phyloP scores from a whole-genome alignment of 2,113 vertebrate genomes.

The Alethe castanea region DNA sequence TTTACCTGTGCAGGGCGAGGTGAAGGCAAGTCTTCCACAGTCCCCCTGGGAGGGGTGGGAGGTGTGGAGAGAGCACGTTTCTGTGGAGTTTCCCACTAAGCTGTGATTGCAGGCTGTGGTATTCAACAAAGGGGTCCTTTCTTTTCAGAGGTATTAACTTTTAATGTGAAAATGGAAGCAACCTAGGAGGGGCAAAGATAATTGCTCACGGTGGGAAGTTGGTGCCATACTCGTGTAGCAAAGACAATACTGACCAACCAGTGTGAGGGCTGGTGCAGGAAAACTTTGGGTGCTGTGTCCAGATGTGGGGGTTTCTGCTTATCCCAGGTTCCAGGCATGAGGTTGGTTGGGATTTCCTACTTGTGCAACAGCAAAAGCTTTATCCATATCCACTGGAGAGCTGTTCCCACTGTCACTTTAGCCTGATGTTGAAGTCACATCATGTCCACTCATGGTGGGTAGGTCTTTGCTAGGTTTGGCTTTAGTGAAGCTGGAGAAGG shows the following conservation, averaged over 20 bases:
- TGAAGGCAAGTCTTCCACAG: slow-evolving; percentile 41
- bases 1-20: neutral
- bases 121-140: slow-evolving; percentile 26
- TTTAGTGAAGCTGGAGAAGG: neutral
- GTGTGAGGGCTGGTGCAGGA: slow-evolving; percentile 16
- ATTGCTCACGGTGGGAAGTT: neutral
- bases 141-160: slow-evolving; percentile 39
- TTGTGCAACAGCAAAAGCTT: neutral
- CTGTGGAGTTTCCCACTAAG: neutral
- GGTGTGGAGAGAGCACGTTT: neutral
- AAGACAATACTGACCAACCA: slow-evolving; percentile 45
- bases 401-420: neutral
- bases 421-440: neutral
- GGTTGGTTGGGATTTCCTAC: neutral
- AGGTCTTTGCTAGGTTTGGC: neutral
- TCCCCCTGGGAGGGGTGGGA: neutral
- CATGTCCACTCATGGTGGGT: neutral
- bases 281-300: neutral
- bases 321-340: neutral
- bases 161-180: slow-evolving; percentile 52
- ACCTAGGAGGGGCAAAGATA: neutral
- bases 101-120: neutral
- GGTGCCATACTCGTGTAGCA: slow-evolving; percentile 58
- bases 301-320: neutral
- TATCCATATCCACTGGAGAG: neutral